phyloP scores from a whole-genome alignment of 2,888 invertebrate genomes.

The Coecobrya sp. region DNA sequence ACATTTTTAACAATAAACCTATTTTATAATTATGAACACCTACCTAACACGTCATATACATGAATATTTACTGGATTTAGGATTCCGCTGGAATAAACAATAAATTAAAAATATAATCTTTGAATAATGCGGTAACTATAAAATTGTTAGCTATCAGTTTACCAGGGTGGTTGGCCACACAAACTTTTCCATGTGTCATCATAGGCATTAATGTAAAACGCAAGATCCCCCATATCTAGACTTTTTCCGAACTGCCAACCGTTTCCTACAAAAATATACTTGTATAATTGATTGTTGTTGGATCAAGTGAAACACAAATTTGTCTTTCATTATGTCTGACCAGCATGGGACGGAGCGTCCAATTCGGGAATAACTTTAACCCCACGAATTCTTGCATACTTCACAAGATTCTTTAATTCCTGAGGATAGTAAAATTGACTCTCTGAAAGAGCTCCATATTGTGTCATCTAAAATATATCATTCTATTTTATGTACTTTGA shows the following conservation, averaged over 20 bases:
- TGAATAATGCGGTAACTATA: too few relatives aligned
- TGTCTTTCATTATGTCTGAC: slow-evolving; percentile 90
- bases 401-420: slow-evolving; percentile 88
- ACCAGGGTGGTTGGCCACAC: slow-evolving; percentile 92
- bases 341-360: slow-evolving; percentile 88
- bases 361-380: slow-evolving; percentile 87
- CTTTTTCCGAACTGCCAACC: slow-evolving; percentile 87
- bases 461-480: slow-evolving; percentile 91
- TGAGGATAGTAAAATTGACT: slow-evolving; percentile 91
- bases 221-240: slow-evolving; percentile 89
- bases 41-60: slow-evolving; percentile 83
- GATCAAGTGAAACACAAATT: background rate
- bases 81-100: slow-evolving; percentile 18
- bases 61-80: slow-evolving; percentile 86
- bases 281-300: background rate
- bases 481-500: too few relatives aligned
- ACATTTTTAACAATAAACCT: background rate
- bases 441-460: slow-evolving; percentile 89
- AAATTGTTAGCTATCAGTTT: slow-evolving; percentile 56
- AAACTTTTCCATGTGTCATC: slow-evolving; percentile 85
- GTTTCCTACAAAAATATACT: slow-evolving; percentile 88
- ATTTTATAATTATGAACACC: background rate
- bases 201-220: slow-evolving; percentile 86
- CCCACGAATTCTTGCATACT: slow-evolving; percentile 88
- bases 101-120: too few relatives aligned